Conservation (phyloP, 2,888 invertebrate genomes). For the Lasius fuliginosus region DNA sequence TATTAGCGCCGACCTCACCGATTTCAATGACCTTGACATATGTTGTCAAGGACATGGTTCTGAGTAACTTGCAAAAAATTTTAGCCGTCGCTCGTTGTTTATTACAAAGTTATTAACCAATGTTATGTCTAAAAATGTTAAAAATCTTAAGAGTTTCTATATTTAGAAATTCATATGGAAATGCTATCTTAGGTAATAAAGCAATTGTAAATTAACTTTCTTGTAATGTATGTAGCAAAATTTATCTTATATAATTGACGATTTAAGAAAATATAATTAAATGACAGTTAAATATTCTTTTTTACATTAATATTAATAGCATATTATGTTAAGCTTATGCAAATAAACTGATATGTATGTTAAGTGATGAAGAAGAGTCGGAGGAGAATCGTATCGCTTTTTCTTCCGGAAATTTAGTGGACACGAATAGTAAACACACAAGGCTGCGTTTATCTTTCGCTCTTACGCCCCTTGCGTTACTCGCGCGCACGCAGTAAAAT, state of each 20-base stretch:
- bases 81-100: too few relatives aligned
- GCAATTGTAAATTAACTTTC: neutral
- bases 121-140: neutral
- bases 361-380: neutral
- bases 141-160: neutral
- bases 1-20: too few relatives aligned
- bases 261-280: neutral
- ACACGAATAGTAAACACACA: constrained; percentile 45
- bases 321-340: neutral
- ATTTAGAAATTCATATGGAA: neutral
- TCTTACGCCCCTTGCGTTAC: constrained; percentile 5
- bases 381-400: constrained; percentile 31
- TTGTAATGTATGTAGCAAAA: neutral
- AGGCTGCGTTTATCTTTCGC: neutral
- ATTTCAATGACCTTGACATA: too few relatives aligned
- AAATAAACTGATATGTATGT: neutral
- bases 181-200: neutral
- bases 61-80: too few relatives aligned
- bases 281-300: neutral
- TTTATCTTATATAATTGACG: neutral
- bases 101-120: too few relatives aligned
- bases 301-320: constrained; percentile 1
- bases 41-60: too few relatives aligned
- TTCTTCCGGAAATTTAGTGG: constrained; percentile 57
- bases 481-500: constrained; percentile 20